Evolutionary conservation across 2,888 invertebrate genomes (phyloP).

Genomic region (Nemoura dubitans): DNA sequence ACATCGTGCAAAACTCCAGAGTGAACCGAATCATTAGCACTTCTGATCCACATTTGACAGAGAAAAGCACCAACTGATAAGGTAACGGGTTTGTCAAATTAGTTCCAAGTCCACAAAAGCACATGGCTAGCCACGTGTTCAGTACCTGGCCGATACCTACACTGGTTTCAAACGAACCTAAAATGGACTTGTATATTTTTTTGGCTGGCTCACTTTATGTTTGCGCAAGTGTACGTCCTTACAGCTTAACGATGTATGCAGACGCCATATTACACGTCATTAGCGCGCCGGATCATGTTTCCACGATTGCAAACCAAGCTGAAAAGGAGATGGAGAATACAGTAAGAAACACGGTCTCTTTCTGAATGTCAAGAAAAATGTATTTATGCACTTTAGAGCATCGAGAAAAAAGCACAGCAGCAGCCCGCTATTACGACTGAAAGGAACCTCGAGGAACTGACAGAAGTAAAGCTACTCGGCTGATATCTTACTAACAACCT

Average conservation of each 20-base stretch:
- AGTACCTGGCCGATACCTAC: too few species aligned
- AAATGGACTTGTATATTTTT: too few species aligned
- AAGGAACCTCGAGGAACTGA: neutral
- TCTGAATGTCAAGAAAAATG: neutral
- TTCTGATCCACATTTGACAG: too few species aligned
- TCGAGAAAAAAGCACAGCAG: neutral
- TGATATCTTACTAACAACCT: neutral
- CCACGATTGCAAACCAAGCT: neutral
- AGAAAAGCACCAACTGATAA: too few species aligned
- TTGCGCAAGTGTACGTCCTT: neutral
- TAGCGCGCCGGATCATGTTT: neutral
- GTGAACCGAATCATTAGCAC: too few species aligned
- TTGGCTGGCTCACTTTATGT: too few species aligned
- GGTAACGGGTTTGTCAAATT: too few species aligned
- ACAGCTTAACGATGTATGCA: neutral
- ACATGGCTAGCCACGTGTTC: too few species aligned
- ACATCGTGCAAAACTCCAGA: too few species aligned
- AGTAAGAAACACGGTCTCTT: neutral
- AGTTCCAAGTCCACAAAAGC: too few species aligned
- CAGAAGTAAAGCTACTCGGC: slow-evolving; percentile 7
- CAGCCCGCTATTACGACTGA: neutral
- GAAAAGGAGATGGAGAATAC: neutral
- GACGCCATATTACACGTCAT: neutral
- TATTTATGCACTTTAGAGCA: neutral
- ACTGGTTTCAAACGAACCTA: too few species aligned